Conservation (phyloP, 2,888 invertebrate species). For the Synanthedon tipuliformis region DNA sequence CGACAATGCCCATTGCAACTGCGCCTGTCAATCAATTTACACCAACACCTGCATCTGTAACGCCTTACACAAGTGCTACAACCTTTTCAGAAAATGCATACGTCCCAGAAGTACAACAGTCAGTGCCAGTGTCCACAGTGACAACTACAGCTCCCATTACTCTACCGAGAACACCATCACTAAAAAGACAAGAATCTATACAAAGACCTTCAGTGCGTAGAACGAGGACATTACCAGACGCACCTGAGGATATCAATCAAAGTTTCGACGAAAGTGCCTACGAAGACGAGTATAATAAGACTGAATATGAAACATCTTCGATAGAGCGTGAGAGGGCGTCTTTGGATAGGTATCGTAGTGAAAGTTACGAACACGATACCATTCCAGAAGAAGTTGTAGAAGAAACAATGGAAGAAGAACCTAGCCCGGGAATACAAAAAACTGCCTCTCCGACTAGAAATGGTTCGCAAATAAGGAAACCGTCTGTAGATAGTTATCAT, state of each 20-base stretch:
- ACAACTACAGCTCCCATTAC: conserved; percentile 42
- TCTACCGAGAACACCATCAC: conserved; percentile 53
- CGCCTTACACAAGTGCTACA: conserved; percentile 40
- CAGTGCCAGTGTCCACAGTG: conserved; percentile 42
- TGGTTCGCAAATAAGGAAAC: conserved; percentile 44
- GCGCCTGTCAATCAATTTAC: conserved; percentile 29
- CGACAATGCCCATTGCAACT: conserved; percentile 21
- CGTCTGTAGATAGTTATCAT: conserved; percentile 59
- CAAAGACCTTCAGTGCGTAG: conserved; percentile 61
- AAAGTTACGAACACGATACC: conserved; percentile 49
- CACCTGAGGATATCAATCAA: conserved; percentile 52
- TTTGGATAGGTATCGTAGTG: conserved; percentile 57
- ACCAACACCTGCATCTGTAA: conserved; percentile 35
- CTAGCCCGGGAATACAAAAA: conserved; percentile 42
- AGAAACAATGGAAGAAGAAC: conserved; percentile 40
- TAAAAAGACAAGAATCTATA: conserved; percentile 64
- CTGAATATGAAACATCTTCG: conserved; percentile 57
- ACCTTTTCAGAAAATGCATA: conserved; percentile 43
- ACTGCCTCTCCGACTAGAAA: conserved; percentile 53
- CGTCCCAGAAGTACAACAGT: conserved; percentile 50
- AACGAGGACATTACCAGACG: conserved; percentile 58
- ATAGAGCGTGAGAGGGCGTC: conserved; percentile 51
- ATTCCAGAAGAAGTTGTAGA: conserved; percentile 44
- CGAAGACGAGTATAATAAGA: conserved; percentile 66
- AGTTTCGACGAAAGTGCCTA: conserved; percentile 68